A percentile compares a stretch with the other conserved stretches of the same genome.
Conservation (phyloP, 2,797 vertebrate genomes). For the Chaetodon trifasciatus region DNA sequence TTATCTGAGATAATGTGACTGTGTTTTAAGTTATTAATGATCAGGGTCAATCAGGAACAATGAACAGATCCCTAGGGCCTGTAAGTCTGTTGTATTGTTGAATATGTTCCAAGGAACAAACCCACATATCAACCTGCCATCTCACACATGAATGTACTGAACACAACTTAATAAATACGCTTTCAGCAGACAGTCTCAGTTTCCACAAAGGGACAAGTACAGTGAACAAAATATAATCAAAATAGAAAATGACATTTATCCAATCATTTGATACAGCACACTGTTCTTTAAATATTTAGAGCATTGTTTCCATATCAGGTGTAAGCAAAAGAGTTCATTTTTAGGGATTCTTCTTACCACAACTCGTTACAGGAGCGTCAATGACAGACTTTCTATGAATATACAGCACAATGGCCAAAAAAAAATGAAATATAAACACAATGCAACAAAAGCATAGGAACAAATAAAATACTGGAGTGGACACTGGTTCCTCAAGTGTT, state of each 20-base stretch:
- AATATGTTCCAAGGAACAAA: background rate
- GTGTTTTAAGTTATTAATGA: background rate
- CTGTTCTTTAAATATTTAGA: conserved; percentile 4
- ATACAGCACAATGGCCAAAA: conserved; percentile 28
- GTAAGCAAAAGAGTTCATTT: background rate
- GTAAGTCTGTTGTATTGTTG: background rate
- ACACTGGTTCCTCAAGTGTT: conserved; percentile 23
- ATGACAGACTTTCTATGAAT: background rate
- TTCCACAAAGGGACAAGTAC: conserved; percentile 37
- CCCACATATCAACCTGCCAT: background rate
- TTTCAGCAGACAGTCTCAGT: conserved; percentile 16
- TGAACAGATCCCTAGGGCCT: background rate
- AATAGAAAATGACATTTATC: conserved; percentile 1
- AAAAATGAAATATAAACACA: conserved; percentile 46
- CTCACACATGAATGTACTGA: background rate
- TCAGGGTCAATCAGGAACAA: background rate
- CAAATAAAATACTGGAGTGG: conserved; percentile 45
- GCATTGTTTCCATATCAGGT: conserved; percentile 3
- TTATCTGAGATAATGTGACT: background rate
- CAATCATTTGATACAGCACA: conserved; percentile 14
- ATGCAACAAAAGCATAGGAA: conserved; percentile 6
- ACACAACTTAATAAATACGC: conserved; percentile 29
- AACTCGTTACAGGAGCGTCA: conserved; percentile 43
- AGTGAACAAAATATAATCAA: conserved; percentile 21
- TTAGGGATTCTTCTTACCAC: background rate